These are phyloP conservation scores for Drosophila helvetica DNA, from an alignment of 2,888 invertebrate species.

Conservation along the genomic window DNA sequence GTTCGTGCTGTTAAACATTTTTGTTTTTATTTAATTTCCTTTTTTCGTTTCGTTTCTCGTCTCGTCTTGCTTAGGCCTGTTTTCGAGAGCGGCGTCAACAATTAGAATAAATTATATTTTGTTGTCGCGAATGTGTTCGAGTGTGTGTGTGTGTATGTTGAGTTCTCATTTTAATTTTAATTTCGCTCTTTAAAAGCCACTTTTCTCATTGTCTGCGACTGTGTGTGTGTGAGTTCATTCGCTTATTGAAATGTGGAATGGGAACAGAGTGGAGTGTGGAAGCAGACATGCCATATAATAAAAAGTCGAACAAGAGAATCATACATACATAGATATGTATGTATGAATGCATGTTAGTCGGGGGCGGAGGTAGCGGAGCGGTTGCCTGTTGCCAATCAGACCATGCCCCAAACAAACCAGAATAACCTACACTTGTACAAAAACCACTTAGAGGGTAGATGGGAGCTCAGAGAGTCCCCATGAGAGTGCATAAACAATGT, in stretches of 20 bases:
- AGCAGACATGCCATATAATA: slow-evolving; percentile 29
- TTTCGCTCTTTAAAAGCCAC: slow-evolving; percentile 16
- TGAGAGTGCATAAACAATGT: too few species aligned
- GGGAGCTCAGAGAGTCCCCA: slow-evolving; percentile 1
- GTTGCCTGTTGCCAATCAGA: slow-evolving; percentile 68
- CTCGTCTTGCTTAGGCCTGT: slow-evolving; percentile 34
- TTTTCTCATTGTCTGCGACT: slow-evolving; percentile 1
- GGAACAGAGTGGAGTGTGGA: slow-evolving; percentile 8
- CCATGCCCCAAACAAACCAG: slow-evolving; percentile 55
- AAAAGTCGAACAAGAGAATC: slow-evolving; percentile 23
- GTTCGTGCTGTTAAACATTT: slow-evolving; percentile 33
- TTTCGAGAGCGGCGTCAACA: slow-evolving; percentile 34
- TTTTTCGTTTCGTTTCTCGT: slow-evolving; percentile 17
- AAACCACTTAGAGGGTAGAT: slow-evolving; percentile 8
- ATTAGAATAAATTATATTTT: slow-evolving; percentile 40
- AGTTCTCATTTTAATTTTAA: slow-evolving; percentile 32
- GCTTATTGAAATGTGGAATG: slow-evolving; percentile 35
- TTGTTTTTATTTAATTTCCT: slow-evolving; percentile 17
- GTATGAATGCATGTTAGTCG: neutral
- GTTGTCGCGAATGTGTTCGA: slow-evolving; percentile 8
- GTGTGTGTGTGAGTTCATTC: slow-evolving; percentile 58
- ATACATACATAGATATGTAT: neutral
- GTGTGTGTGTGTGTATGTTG: slow-evolving; percentile 4
- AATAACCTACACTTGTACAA: slow-evolving; percentile 20
- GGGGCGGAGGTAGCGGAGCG: slow-evolving; percentile 9